Conservation (phyloP, 92 coral and sea anemone genomes). For the Epizoanthus rinbou region DNA sequence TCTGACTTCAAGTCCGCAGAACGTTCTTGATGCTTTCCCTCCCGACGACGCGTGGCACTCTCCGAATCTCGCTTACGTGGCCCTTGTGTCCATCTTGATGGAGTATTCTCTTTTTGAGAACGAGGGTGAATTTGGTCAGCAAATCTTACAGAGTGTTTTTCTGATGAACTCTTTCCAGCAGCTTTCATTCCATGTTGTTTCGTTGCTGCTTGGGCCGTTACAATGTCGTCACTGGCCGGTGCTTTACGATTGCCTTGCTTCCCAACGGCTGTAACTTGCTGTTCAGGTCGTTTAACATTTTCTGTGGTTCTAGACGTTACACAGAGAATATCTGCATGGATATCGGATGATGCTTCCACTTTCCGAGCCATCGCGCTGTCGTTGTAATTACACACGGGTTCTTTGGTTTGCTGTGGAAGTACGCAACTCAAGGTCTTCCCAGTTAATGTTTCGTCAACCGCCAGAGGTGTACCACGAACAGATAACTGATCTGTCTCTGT, state of each 20-base stretch:
- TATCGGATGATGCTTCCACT: background rate
- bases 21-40: too few relatives aligned
- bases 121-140: conserved; percentile 5
- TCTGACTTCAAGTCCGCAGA: background rate
- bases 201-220: background rate
- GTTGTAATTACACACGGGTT: too few relatives aligned
- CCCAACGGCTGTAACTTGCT: background rate
- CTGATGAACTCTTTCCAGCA: background rate
- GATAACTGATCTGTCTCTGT: background rate
- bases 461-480: background rate
- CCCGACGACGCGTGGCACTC: too few relatives aligned
- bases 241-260: background rate
- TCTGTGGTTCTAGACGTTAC: background rate
- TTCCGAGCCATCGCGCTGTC: background rate
- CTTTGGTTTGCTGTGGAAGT: too few relatives aligned
- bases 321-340: background rate
- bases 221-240: background rate
- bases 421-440: background rate
- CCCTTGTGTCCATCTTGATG: too few relatives aligned
- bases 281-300: background rate
- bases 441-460: background rate
- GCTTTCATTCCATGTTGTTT: background rate
- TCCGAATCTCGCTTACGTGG: too few relatives aligned
- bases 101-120: background rate
- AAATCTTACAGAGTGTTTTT: conserved; percentile 10